phyloP scores from a whole-genome alignment of 2,113 vertebrate species.

The Saimiri boliviensis region DNA sequence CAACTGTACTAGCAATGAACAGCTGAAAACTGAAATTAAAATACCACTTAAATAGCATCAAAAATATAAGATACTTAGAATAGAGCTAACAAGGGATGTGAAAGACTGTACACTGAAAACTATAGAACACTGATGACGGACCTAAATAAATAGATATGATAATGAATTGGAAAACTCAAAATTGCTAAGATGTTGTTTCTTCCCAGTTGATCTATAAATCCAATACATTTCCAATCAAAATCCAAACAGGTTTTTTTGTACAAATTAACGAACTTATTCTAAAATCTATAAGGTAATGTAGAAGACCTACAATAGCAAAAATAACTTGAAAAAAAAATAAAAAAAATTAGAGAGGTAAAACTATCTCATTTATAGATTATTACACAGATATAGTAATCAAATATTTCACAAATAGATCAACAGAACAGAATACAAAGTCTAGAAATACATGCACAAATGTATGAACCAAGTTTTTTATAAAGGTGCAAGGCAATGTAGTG shows the following conservation, averaged over 20 bases:
- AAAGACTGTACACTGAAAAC: background rate
- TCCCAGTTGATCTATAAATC: background rate
- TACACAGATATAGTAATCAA: background rate
- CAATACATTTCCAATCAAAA: background rate
- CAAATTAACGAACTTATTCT: background rate
- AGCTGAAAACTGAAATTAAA: background rate
- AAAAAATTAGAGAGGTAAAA: background rate
- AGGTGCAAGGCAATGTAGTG: background rate
- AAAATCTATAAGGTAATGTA: background rate
- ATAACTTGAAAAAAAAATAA: background rate
- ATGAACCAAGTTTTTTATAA: background rate
- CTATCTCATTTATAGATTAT: background rate
- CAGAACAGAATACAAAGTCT: background rate
- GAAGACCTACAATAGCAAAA: background rate
- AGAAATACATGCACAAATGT: background rate
- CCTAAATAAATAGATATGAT: background rate
- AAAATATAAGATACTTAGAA: background rate
- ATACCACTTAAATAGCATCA: background rate
- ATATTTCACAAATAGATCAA: background rate
- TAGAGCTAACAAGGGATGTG: background rate
- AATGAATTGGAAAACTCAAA: background rate
- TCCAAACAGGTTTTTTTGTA: background rate
- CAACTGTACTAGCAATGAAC: background rate
- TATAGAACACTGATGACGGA: background rate
- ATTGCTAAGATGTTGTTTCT: background rate